phyloP scores from a whole-genome alignment of 2,113 vertebrate species.

The Leucoraja erinaceus region DNA sequence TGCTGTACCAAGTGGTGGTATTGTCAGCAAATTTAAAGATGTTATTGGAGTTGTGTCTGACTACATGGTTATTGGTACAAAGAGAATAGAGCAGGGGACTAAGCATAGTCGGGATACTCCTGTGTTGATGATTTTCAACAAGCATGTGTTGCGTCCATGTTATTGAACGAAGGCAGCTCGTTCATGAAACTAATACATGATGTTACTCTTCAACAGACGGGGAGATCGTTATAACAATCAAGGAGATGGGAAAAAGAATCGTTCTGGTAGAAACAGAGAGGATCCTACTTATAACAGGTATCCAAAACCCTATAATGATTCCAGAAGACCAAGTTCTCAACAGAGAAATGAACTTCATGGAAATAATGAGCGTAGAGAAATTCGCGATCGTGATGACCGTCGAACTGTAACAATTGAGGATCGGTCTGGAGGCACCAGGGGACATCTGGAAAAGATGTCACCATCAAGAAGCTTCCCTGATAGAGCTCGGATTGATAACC shows the following conservation, averaged over 20 bases:
- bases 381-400: constrained; percentile 75
- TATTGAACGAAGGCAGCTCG: background rate
- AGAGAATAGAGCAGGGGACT: too few species aligned
- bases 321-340: constrained; percentile 68
- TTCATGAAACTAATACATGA: constrained; percentile 11
- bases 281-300: constrained; percentile 76
- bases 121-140: too few species aligned
- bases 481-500: constrained; percentile 50
- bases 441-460: constrained; percentile 30
- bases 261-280: constrained; percentile 71
- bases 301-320: constrained; percentile 77
- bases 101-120: too few species aligned
- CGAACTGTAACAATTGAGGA: constrained; percentile 76
- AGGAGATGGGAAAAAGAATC: constrained; percentile 79
- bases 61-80: too few species aligned
- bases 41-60: too few species aligned
- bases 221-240: constrained; percentile 50
- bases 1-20: too few species aligned
- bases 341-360: constrained; percentile 67
- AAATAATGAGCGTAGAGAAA: constrained; percentile 77
- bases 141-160: too few species aligned
- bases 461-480: constrained; percentile 36
- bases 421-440: constrained; percentile 54
- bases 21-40: too few species aligned
- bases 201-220: background rate